Percentiles rank a stretch among this genome's conserved stretches.
These are phyloP conservation scores for Percina caprodes DNA, from an alignment of 2,113 vertebrate genomes.

Conservation along the genomic window DNA sequence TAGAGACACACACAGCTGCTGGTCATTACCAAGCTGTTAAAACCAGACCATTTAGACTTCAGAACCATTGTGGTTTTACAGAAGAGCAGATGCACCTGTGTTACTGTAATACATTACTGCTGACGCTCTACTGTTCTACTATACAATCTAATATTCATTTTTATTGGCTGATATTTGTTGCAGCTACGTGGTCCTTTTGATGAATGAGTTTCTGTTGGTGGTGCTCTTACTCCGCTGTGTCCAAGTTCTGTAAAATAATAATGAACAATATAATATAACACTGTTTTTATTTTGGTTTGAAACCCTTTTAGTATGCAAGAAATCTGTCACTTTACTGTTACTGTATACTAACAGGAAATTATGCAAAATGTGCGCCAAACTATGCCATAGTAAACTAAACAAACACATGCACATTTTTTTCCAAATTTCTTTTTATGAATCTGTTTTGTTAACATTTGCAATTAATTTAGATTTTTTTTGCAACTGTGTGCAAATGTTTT, in stretches of 20 bases:
- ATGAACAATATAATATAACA: too few species aligned
- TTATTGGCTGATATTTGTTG: not conserved
- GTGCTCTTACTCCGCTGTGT: too few species aligned
- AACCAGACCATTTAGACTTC: constrained; percentile 2
- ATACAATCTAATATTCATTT: not conserved
- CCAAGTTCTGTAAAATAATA: too few species aligned
- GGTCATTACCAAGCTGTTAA: constrained; percentile 18
- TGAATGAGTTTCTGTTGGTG: not conserved
- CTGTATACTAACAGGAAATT: not conserved
- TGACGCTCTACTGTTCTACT: not conserved
- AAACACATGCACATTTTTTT: not conserved
- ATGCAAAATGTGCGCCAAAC: not conserved
- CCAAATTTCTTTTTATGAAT: not conserved
- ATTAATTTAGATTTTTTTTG: not conserved
- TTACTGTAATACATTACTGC: not conserved
- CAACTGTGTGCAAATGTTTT: not conserved
- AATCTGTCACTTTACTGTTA: not conserved
- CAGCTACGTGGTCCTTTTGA: not conserved
- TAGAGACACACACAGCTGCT: constrained; percentile 30
- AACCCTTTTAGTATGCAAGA: not conserved
- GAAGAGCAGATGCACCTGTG: not conserved
- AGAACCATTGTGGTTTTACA: not conserved
- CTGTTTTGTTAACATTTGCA: not conserved
- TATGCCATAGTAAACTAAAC: not conserved
- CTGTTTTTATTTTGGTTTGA: too few species aligned